A percentile compares a stretch with the other conserved stretches of the same genome.
Evolutionary conservation across 2,888 invertebrate genomes (phyloP).

Genomic region (Sinelater perroti): DNA sequence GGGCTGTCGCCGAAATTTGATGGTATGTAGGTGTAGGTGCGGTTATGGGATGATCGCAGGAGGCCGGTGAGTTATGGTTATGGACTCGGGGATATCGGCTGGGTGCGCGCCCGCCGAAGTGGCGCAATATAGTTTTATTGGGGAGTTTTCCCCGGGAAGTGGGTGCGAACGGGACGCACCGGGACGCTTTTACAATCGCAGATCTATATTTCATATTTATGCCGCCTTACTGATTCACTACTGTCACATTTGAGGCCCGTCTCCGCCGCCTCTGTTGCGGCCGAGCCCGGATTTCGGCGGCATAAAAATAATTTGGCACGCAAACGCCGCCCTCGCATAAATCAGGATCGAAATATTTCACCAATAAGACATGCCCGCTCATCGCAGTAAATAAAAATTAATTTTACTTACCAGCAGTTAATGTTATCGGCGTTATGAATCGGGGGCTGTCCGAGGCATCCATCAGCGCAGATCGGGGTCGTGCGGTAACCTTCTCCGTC

Average conservation of each 20-base stretch:
- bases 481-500: background rate
- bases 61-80: conserved; percentile 53
- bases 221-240: conserved; percentile 55
- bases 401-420: too few relatives aligned
- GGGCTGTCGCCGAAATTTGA: conserved; percentile 50
- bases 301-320: conserved; percentile 40
- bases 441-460: too few relatives aligned
- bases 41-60: conserved; percentile 49
- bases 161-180: conserved; percentile 44
- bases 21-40: conserved; percentile 52
- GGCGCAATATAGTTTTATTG: conserved; percentile 45
- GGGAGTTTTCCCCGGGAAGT: conserved; percentile 38
- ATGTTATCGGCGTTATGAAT: too few relatives aligned
- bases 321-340: conserved; percentile 22
- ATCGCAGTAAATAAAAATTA: too few relatives aligned
- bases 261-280: conserved; percentile 49
- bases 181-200: conserved; percentile 53
- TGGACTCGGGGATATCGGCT: conserved; percentile 49
- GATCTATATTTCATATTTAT: conserved; percentile 59
- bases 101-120: conserved; percentile 38
- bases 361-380: too few relatives aligned
- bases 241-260: conserved; percentile 54
- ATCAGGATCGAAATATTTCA: conserved; percentile 25
- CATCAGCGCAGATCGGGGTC: too few relatives aligned
- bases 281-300: conserved; percentile 28